A percentile compares a stretch with the other conserved stretches of the same genome.
These are phyloP conservation scores for Spongilla lacustris DNA, from an alignment of 37 sponge, comb jelly and placozoan genomes.

Conservation along the genomic window DNA sequence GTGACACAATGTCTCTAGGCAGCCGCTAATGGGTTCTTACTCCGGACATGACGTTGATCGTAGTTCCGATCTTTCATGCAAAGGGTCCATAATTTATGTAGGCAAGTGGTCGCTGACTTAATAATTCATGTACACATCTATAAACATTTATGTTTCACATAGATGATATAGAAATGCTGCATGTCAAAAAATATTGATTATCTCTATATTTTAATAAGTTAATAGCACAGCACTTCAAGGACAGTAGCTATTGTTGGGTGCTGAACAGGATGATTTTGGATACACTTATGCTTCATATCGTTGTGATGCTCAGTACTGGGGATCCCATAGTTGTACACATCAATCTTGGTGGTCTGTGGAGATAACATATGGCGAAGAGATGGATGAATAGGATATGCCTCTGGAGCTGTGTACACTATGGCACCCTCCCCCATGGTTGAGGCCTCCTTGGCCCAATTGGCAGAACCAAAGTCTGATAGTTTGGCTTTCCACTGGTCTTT, in stretches of 20 bases:
- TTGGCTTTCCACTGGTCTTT: conserved; percentile 61
- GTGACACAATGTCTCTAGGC: too few species aligned
- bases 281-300: conserved; percentile 4
- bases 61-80: too few species aligned
- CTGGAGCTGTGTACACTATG: conserved; percentile 70
- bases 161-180: too few species aligned
- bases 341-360: conserved; percentile 61
- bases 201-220: too few species aligned
- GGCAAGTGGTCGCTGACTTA: too few species aligned
- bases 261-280: not conserved
- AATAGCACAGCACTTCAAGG: not conserved
- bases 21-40: too few species aligned
- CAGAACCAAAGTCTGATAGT: conserved; percentile 83
- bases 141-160: too few species aligned
- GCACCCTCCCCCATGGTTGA: conserved; percentile 55
- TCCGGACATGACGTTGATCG: too few species aligned
- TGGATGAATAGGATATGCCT: conserved; percentile 18
- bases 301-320: conserved; percentile 3
- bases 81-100: too few species aligned
- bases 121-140: too few species aligned
- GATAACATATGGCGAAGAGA: not conserved
- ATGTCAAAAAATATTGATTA: too few species aligned
- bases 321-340: conserved; percentile 74
- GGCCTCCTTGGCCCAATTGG: conserved; percentile 47
- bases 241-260: conserved; percentile 10